Evolutionary conservation across 2,797 vertebrate species (phyloP).

Genomic region (Graptemys geographica): DNA sequence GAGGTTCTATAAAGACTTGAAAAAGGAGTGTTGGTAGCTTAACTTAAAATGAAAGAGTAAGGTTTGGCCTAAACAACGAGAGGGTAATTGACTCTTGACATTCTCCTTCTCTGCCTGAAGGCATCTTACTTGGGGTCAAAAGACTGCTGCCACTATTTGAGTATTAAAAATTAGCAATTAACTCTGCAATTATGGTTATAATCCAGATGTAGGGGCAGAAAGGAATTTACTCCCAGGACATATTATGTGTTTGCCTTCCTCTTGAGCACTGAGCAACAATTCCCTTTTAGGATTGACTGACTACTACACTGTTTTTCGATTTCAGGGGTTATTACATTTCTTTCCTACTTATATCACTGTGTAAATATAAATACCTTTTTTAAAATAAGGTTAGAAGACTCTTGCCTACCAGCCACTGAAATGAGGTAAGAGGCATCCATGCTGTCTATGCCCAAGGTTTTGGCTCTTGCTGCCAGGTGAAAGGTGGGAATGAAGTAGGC

Average conservation of each 20-base stretch:
- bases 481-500: constrained; percentile 94
- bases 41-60: not conserved
- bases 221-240: not conserved
- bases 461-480: constrained; percentile 91
- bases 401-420: constrained; percentile 89
- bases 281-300: too few species aligned
- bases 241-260: not conserved
- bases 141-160: not conserved
- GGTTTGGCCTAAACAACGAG: not conserved
- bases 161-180: not conserved
- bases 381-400: accelerated
- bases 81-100: not conserved
- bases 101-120: too few species aligned
- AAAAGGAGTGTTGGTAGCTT: not conserved
- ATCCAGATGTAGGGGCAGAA: not conserved
- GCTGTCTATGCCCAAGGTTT: constrained; percentile 87
- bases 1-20: not conserved
- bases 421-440: constrained; percentile 95
- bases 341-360: accelerated
- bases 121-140: too few species aligned
- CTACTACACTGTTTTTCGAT: not conserved
- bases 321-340: accelerated
- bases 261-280: too few species aligned
- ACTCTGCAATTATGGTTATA: not conserved
- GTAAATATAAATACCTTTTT: accelerated